Evolutionary conservation across 2,888 invertebrate species (phyloP).

Genomic region (Drosophila niveifrons): DNA sequence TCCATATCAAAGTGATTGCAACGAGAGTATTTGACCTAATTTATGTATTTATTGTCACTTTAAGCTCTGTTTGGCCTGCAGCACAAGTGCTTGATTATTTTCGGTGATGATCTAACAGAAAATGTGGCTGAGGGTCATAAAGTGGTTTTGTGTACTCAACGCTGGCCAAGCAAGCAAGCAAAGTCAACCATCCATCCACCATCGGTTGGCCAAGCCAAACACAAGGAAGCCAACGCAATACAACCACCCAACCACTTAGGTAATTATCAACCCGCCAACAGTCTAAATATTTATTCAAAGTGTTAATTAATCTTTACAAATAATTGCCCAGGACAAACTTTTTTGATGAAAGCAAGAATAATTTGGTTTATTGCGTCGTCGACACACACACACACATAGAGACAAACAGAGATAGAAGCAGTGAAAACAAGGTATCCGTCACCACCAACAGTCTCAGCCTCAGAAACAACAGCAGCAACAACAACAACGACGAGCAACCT

Average conservation of each 20-base stretch:
- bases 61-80: conserved; percentile 2
- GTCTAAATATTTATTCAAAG: conserved; percentile 78
- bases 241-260: conserved; percentile 40
- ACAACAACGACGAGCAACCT: conserved; percentile 18
- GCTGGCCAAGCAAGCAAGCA: neutral
- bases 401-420: conserved; percentile 14
- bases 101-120: conserved; percentile 3
- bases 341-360: conserved; percentile 79
- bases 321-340: conserved; percentile 75
- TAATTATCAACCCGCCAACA: conserved; percentile 69
- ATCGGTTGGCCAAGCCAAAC: neutral
- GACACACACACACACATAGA: conserved; percentile 30
- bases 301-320: conserved; percentile 81
- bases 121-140: conserved; percentile 5
- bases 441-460: conserved; percentile 31
- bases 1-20: neutral
- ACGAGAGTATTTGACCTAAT: neutral
- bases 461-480: conserved; percentile 26
- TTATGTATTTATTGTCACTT: conserved; percentile 8
- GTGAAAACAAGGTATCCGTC: conserved; percentile 48
- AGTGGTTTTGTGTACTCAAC: conserved; percentile 21
- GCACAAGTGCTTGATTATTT: conserved; percentile 4
- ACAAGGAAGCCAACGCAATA: no score
- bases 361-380: conserved; percentile 70
- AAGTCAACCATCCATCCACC: neutral